Conservation (phyloP, 1,140 invertebrate species). For the Zaprionus lachaisei region DNA sequence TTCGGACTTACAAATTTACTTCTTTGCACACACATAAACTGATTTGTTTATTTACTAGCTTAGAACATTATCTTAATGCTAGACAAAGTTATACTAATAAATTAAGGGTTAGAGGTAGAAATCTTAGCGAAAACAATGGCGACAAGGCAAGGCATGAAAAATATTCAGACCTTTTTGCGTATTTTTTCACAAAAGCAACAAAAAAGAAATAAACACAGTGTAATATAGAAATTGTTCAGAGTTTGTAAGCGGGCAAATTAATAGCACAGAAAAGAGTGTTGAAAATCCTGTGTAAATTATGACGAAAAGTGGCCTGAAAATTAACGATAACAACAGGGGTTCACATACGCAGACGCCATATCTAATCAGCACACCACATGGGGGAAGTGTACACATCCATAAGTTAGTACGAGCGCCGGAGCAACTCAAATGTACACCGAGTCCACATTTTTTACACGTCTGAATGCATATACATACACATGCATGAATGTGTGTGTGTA, state of each 20-base stretch:
- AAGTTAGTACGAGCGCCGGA: conserved; percentile 1
- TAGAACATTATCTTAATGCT: not conserved
- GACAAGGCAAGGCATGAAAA: not conserved
- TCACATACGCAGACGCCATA: conserved; percentile 21
- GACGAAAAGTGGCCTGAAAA: conserved; percentile 75
- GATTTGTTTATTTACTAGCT: not conserved
- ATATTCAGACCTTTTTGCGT: not conserved
- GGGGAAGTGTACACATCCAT: conserved; percentile 16
- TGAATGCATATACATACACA: not conserved
- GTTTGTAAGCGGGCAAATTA: conserved; percentile 57
- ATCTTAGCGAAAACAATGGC: not conserved
- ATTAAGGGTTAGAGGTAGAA: not conserved
- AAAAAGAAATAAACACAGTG: not conserved
- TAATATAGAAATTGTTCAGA: conserved; percentile 55
- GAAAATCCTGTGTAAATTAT: conserved; percentile 72
- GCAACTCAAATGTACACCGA: not conserved
- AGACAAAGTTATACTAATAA: conserved; percentile 1
- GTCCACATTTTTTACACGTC: not conserved
- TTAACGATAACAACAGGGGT: conserved; percentile 72
- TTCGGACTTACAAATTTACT: not conserved
- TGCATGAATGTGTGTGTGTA: not conserved
- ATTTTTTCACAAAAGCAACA: conserved; percentile 4
- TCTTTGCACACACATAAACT: not conserved
- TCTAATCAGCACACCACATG: not conserved
- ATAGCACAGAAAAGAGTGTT: conserved; percentile 55